Evolutionary conservation across 1,140 invertebrate species (phyloP), one percentile per base, ranked within the genome.

Genomic region (Homalodisca vitripennis): DNA sequence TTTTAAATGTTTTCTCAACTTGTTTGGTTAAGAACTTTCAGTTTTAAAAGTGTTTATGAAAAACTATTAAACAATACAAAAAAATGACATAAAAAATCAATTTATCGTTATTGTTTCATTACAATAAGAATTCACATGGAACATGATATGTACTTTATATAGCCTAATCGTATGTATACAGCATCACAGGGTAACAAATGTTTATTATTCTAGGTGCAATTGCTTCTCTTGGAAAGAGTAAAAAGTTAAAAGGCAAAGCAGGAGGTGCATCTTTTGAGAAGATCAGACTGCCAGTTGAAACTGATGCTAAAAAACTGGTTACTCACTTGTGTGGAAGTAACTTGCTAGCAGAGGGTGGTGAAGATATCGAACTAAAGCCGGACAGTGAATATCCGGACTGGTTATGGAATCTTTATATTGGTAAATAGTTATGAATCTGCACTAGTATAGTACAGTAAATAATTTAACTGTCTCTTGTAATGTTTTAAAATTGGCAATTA

Each of bases 321-420:
- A 90, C 81, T 57, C 89, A 87, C 78, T 87, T 92, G n/a, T 97
- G 94, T 77, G 95, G 95, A 2, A 89, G 88, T 65, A 95, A 97
- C 78, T 88, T 94, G 67, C 82, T 85, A 32, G 87, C 89, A 77
- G 82, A 85, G 75, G 88, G 88, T 10, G 89, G 90, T 41, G 84
- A 94, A 80, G 93, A 96, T 78, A 79, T 96, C 20, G 85, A 93
- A 84, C 70, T 98, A 14, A 92, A 91, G 79, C 85, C 89, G 1
- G 92, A 97, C 77, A 85, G 82, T 65, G 94, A 97, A 78, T 98
- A 98, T 80, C 95, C 95, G 0, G 93, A 93, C 24, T 98, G 95
- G 95, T 79, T 98, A 22, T 98, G 94, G 94, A 82, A 74, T 0
- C 75, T 98, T 14, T 81, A 86, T 68, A 86, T 83, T 27, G 82